These are phyloP conservation scores for Lampris megalopsis DNA, from an alignment of 2,113 vertebrate genomes.

Conservation along the genomic window DNA sequence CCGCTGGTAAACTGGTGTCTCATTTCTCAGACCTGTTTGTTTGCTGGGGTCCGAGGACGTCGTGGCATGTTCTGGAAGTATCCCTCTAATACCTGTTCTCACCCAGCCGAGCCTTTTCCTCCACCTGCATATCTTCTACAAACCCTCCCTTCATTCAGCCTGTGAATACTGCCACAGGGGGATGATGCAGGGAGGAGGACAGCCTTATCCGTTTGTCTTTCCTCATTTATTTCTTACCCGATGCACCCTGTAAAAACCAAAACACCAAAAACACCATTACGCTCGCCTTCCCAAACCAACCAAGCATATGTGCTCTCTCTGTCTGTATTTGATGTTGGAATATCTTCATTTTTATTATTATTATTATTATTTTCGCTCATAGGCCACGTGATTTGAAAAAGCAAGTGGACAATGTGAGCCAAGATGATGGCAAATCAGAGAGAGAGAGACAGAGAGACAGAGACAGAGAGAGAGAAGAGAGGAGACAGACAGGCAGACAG, in stretches of 20 bases:
- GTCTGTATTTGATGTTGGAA: slow-evolving; percentile 69
- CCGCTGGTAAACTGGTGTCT: too few relatives aligned
- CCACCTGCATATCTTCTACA: slow-evolving; percentile 30
- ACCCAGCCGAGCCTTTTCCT: slow-evolving; percentile 35
- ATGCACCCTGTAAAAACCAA: slow-evolving; percentile 68
- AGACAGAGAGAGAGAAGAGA: too few relatives aligned
- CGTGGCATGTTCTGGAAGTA: not conserved
- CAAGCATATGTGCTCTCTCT: slow-evolving; percentile 73
- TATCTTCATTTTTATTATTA: slow-evolving; percentile 42
- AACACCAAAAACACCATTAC: slow-evolving; percentile 75
- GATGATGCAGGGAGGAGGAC: slow-evolving; percentile 52
- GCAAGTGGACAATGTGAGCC: slow-evolving; percentile 55
- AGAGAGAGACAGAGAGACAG: slow-evolving; percentile 12
- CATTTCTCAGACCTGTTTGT: too few relatives aligned
- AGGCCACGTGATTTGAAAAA: slow-evolving; percentile 63
- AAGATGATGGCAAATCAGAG: slow-evolving; percentile 56
- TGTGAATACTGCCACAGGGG: slow-evolving; percentile 55
- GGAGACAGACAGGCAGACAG: too few relatives aligned
- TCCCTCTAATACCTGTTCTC: slow-evolving; percentile 29
- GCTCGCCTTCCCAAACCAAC: slow-evolving; percentile 66
- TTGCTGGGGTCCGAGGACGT: too few relatives aligned
- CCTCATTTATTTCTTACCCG: slow-evolving; percentile 68
- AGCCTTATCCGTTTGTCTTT: slow-evolving; percentile 66
- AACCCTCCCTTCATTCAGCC: slow-evolving; percentile 63
- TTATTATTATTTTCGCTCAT: slow-evolving; percentile 15